Evolutionary conservation across 2,888 invertebrate species (phyloP).

Genomic region (Dorcus parallelipipedus): DNA sequence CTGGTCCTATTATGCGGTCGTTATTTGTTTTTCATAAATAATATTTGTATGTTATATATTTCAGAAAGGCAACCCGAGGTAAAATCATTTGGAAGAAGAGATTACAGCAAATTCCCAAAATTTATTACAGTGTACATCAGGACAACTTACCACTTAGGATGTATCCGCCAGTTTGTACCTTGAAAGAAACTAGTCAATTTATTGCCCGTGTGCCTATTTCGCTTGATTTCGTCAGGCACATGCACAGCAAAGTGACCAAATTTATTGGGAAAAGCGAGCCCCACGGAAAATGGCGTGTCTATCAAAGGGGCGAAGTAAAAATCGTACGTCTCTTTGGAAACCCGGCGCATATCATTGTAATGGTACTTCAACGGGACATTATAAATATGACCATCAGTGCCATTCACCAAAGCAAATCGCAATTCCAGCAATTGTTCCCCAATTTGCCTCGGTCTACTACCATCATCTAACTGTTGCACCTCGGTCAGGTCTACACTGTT

Average conservation of each 20-base stretch:
- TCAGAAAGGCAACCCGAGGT: neutral
- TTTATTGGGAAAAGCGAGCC: constrained; percentile 74
- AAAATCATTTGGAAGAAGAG: too few species aligned
- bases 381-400: constrained; percentile 61
- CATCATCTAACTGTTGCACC: constrained; percentile 80
- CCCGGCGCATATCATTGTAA: constrained; percentile 80
- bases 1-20: too few species aligned
- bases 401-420: constrained; percentile 69
- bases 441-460: constrained; percentile 63
- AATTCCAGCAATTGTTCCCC: constrained; percentile 57
- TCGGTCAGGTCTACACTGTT: constrained; percentile 95
- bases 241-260: constrained; percentile 74
- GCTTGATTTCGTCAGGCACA: constrained; percentile 74
- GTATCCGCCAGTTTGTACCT: constrained; percentile 73
- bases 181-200: constrained; percentile 71
- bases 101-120: too few species aligned
- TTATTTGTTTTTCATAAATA: too few species aligned
- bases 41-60: too few species aligned
- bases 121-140: too few species aligned
- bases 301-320: constrained; percentile 79
- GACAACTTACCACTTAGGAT: constrained; percentile 72
- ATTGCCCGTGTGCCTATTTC: constrained; percentile 62
- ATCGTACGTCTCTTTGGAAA: constrained; percentile 73
- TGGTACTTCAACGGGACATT: constrained; percentile 74
- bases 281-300: constrained; percentile 86